A percentile compares a stretch with the other conserved stretches of the same genome.
Evolutionary conservation across 2,888 invertebrate species (phyloP).

Genomic region (Lasioglossum leucozonium): DNA sequence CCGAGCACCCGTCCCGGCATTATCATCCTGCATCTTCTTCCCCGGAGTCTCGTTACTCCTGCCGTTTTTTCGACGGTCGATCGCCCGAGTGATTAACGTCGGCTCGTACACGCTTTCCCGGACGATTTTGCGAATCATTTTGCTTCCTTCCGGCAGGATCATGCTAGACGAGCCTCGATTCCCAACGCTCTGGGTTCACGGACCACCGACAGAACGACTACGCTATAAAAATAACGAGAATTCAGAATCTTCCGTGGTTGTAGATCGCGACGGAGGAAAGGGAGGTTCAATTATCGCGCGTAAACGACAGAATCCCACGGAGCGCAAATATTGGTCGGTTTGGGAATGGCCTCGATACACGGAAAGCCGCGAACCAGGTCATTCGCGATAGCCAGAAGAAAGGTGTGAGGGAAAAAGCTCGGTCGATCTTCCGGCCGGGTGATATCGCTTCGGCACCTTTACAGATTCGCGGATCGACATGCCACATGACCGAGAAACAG

Average conservation of each 20-base stretch:
- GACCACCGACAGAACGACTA: no score
- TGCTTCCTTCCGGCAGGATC: no score
- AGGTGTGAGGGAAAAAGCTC: conserved; percentile 44
- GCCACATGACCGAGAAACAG: conserved; percentile 8
- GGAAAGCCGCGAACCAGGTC: conserved; percentile 31
- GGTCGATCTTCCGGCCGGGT: conserved; percentile 31
- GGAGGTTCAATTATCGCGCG: background rate
- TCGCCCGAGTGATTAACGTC: conserved; percentile 10
- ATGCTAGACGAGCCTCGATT: no score
- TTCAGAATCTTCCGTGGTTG: background rate
- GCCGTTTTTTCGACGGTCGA: conserved; percentile 52
- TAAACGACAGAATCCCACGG: background rate
- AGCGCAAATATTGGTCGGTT: conserved; percentile 44
- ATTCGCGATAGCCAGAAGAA: conserved; percentile 28
- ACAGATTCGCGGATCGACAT: conserved; percentile 61
- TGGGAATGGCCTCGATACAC: conserved; percentile 35
- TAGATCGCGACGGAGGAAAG: background rate
- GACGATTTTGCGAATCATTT: background rate
- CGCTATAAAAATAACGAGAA: no score
- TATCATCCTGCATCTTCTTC: conserved; percentile 48
- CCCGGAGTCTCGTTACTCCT: conserved; percentile 48
- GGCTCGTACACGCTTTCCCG: background rate
- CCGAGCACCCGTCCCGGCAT: conserved; percentile 24
- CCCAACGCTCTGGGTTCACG: no score
- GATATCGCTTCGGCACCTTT: conserved; percentile 52